Evolutionary conservation across 2,797 vertebrate species (phyloP).

Genomic region (Schizopygopsis malacanthus): DNA sequence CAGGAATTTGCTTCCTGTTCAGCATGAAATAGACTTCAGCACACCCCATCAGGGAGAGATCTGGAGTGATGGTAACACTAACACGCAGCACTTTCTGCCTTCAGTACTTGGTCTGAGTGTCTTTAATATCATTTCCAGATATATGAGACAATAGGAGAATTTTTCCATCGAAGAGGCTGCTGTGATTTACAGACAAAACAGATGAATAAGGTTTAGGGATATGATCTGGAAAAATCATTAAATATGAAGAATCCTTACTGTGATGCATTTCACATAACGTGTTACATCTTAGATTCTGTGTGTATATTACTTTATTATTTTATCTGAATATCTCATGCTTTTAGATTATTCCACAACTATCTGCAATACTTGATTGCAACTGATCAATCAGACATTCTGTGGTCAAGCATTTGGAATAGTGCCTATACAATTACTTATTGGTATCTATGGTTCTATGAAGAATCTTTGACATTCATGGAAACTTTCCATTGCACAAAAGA

Average conservation of each 20-base stretch:
- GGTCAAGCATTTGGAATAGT: constrained; percentile 57
- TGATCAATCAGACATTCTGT: neutral
- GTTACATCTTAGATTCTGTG: neutral
- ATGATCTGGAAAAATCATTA: constrained; percentile 71
- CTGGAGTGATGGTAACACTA: constrained; percentile 53
- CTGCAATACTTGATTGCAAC: neutral
- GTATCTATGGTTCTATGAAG: neutral
- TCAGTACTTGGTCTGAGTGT: constrained; percentile 48
- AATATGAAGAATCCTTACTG: constrained; percentile 53
- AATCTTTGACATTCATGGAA: neutral
- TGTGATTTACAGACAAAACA: constrained; percentile 60
- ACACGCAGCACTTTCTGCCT: constrained; percentile 55
- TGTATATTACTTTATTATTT: neutral
- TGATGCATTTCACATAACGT: constrained; percentile 34
- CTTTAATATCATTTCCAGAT: constrained; percentile 58
- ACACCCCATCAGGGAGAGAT: constrained; percentile 50
- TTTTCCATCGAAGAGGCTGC: constrained; percentile 39
- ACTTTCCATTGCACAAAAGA: neutral
- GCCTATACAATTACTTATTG: constrained; percentile 43
- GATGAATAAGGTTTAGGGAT: constrained; percentile 67
- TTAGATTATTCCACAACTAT: neutral
- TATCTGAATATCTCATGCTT: neutral
- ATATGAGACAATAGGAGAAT: constrained; percentile 53
- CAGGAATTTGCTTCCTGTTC: constrained; percentile 56
- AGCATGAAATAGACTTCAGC: constrained; percentile 40